These are phyloP conservation scores for Heliopora coerulea DNA, from an alignment of 92 coral and sea anemone genomes.

Conservation along the genomic window DNA sequence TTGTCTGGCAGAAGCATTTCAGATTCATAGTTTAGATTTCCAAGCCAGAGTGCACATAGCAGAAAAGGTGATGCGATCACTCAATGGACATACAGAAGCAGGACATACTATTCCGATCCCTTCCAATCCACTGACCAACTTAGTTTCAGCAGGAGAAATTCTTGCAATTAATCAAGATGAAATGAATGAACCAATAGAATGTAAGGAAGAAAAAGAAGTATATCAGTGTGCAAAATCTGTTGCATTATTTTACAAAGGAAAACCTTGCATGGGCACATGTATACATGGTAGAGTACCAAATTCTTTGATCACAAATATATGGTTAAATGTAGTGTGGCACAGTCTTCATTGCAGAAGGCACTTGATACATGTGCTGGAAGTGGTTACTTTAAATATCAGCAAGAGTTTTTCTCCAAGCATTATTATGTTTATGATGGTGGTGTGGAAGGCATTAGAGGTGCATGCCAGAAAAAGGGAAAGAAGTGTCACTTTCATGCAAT, in stretches of 20 bases:
- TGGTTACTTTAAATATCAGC: conserved; percentile 45
- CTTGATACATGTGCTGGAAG: conserved; percentile 36
- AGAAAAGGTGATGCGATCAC: conserved; percentile 44
- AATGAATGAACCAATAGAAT: neutral
- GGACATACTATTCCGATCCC: conserved; percentile 45
- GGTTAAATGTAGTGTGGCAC: conserved; percentile 32
- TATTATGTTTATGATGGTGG: conserved; percentile 40
- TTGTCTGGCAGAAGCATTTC: conserved; percentile 45
- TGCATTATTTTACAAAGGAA: conserved; percentile 19
- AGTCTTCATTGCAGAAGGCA: conserved; percentile 30
- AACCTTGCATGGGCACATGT: conserved; percentile 44
- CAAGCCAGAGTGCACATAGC: conserved; percentile 50
- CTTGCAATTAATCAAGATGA: conserved; percentile 8
- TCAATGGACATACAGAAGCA: conserved; percentile 40
- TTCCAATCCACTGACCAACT: conserved; percentile 26
- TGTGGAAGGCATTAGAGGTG: conserved; percentile 40
- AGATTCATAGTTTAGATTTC: conserved; percentile 38
- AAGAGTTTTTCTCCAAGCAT: conserved; percentile 34
- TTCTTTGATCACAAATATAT: conserved; percentile 44
- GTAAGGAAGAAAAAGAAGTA: conserved; percentile 28
- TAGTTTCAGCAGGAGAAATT: conserved; percentile 13
- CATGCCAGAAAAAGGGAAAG: conserved; percentile 7
- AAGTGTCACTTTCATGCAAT: conserved; percentile 18
- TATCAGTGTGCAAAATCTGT: conserved; percentile 21
- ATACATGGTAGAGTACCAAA: conserved; percentile 29